Base-by-base conservation (phyloP, 2,113 vertebrate species). In the Cottus gobio region DNA sequence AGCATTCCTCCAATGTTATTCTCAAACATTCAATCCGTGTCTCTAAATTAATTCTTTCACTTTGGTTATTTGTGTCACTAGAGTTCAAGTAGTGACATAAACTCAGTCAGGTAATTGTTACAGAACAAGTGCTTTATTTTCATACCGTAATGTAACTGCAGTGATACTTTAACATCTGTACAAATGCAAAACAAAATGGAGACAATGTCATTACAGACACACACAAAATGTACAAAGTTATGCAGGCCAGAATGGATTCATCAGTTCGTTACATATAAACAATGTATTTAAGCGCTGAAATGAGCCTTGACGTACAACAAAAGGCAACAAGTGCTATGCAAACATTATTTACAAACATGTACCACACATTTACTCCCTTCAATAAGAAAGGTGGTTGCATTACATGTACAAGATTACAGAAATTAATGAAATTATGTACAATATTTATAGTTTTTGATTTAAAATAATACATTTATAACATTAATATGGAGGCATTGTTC, bases 161-260 rank as follows among this genome's bases (percentile, higher is more conserved):
- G 95, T 96, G 96, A 97, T 96, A 96, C 80, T 96, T 96, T 96
- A 96, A 97, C 96, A 97, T 97, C 97, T 99, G 96, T 98, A 99
- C 98, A 99, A 97, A 97, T 96, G 95, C 96, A 96, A 96, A 97
- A 96, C 96, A 95, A 96, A 94, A 95, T 93, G 93, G 93, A 92
- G 92, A 96, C 93, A 74, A 87, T 89, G 93, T 95, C 95, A 93
- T 97, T 95, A 97, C 94, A 96, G 93, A 91, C 89, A 96, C 95
- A 91, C 88, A 79, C 96, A 95, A 97, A 96, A 96, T 95, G 95
- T 96, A 97, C 95, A 95, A 96, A 95, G 94, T 95, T 92, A 96
- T 96, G 97, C 95, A 97, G 94, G 96, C 93, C 87, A 89, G 79
- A 91, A 89, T 82, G 89, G 87, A 89, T 96, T 94, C 93, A 95